These are phyloP conservation scores for Lucilia cuprina DNA, from an alignment of 1,140 invertebrate species.

Conservation along the genomic window DNA sequence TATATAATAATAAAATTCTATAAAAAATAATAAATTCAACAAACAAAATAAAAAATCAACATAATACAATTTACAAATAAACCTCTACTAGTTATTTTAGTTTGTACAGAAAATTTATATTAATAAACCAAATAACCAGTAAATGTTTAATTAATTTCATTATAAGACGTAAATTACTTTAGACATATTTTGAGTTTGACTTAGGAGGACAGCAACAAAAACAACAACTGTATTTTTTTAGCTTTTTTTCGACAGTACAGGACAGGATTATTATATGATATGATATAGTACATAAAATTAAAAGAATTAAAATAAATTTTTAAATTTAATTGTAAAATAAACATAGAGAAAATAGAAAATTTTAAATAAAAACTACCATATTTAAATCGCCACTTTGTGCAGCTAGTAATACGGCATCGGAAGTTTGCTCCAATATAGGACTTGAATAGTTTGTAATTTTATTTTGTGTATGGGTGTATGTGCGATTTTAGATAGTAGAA, in stretches of 20 bases:
- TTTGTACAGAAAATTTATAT: too few relatives aligned
- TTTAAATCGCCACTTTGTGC: conserved; percentile 78
- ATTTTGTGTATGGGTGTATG: neutral
- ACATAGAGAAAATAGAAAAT: neutral
- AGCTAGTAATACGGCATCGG: conserved; percentile 81
- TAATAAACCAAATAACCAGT: neutral
- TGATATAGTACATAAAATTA: neutral
- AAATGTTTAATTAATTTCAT: neutral
- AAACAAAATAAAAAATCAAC: neutral
- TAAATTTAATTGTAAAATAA: neutral
- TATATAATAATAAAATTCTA: neutral
- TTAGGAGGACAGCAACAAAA: neutral
- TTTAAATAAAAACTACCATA: conserved; percentile 67
- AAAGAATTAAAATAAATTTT: neutral
- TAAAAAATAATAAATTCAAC: neutral
- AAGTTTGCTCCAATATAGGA: conserved; percentile 77
- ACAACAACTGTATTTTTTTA: conserved; percentile 18
- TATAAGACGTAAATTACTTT: neutral
- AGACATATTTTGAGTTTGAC: neutral
- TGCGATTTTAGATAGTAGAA: conserved; percentile 42
- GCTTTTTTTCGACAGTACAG: neutral
- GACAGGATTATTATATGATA: neutral
- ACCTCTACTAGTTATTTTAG: neutral
- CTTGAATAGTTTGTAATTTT: conserved; percentile 49
- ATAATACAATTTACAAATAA: neutral